Evolutionary conservation across 1,140 invertebrate genomes (phyloP).

Genomic region (Triops cancriformis): DNA sequence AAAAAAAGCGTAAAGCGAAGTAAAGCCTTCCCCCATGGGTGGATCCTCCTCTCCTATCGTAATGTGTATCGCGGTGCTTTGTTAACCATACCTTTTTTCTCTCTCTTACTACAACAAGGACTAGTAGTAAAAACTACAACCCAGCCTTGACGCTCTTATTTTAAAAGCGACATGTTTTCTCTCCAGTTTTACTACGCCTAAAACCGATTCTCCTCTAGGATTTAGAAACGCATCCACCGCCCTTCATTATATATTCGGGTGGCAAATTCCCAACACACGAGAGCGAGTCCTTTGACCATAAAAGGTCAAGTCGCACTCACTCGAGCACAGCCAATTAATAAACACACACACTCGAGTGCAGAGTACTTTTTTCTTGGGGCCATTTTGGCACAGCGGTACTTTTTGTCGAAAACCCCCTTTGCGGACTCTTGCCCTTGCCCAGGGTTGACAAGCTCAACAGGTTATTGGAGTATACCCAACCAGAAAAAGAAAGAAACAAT

Average conservation of each 20-base stretch:
- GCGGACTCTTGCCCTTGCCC: too few relatives aligned
- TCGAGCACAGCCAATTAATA: not conserved
- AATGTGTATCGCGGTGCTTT: too few relatives aligned
- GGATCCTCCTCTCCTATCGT: too few relatives aligned
- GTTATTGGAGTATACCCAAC: too few relatives aligned
- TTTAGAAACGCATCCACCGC: not conserved
- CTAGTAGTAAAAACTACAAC: not conserved
- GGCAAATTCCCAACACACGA: not conserved
- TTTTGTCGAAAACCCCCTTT: too few relatives aligned
- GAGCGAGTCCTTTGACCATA: not conserved
- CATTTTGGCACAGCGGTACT: too few relatives aligned
- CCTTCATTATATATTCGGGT: constrained; percentile 14
- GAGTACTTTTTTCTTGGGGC: not conserved
- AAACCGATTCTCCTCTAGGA: not conserved
- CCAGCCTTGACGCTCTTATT: not conserved
- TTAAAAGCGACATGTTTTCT: not conserved
- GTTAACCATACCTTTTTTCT: too few relatives aligned
- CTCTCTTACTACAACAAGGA: too few relatives aligned
- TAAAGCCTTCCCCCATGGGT: too few relatives aligned
- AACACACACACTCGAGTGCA: not conserved
- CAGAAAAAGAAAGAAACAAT: too few relatives aligned
- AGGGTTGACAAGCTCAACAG: too few relatives aligned
- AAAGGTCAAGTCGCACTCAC: not conserved
- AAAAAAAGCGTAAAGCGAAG: too few relatives aligned
- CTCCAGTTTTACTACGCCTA: not conserved